Percentiles rank a stretch among this genome's conserved stretches.
phyloP scores from a whole-genome alignment of 2,888 invertebrate genomes.

The Idaea aversata region DNA sequence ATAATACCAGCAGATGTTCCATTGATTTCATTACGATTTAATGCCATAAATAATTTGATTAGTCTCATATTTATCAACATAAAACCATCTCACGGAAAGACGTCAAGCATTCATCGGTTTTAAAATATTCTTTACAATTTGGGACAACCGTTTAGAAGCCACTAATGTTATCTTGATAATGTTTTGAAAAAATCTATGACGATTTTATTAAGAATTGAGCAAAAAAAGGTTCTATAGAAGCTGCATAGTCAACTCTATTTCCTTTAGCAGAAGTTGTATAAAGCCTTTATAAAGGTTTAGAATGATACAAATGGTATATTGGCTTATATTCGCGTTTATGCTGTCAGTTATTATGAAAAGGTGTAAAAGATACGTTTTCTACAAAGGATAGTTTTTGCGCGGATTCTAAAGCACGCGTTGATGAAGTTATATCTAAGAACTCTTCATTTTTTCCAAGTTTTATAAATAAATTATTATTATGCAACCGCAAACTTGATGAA shows the following conservation, averaged over 20 bases:
- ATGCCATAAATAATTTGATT: conserved; percentile 80
- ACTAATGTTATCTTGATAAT: conserved; percentile 78
- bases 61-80: conserved; percentile 78
- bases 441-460: conserved; percentile 34
- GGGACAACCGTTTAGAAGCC: conserved; percentile 75
- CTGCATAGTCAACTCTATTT: neutral
- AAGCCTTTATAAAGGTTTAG: neutral
- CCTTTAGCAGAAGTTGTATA: neutral
- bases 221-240: neutral
- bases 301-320: conserved; percentile 23
- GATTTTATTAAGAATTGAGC: conserved; percentile 11
- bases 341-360: conserved; percentile 55
- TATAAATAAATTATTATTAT: conserved; percentile 21
- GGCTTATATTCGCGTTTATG: conserved; percentile 54
- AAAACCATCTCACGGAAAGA: conserved; percentile 74
- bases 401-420: conserved; percentile 67
- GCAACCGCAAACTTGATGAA: neutral
- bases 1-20: conserved; percentile 57
- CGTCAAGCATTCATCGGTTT: conserved; percentile 65
- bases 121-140: conserved; percentile 54
- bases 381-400: conserved; percentile 57
- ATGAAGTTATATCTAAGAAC: conserved; percentile 42
- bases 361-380: conserved; percentile 41
- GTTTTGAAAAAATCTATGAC: conserved; percentile 29
- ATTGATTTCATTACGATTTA: conserved; percentile 67